Base-by-base conservation (phyloP, 1,140 invertebrate species). In the Drosophila sp. region DNA sequence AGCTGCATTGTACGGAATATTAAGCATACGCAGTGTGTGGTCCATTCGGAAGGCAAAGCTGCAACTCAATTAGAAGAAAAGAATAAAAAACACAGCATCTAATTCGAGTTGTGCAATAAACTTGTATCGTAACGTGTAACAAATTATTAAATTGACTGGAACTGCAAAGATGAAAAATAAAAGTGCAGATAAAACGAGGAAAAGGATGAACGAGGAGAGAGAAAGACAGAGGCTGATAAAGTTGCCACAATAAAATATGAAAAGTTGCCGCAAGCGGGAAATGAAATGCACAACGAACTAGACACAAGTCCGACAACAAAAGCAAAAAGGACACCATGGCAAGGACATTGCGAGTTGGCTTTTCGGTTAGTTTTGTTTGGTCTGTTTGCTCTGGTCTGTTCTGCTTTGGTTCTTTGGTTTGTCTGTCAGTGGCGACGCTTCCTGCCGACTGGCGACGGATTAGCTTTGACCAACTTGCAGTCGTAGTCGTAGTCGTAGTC, bases 71-170 rank as follows among this genome's bases (percentile, higher is more conserved):
- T 41, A 62, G 54, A 45, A 51, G 21, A 27, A 76, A 54, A 58
- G 48, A 65, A 76, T 65, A 51, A 41, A 66, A 13, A 38, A 13
- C n/a, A 7, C 5, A 14, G 4, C 21, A 80, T 63, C 62, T 76
- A 80, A 80, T 72, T 76, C 51, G 27, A 48, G 58, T 34, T 46
- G n/a, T 36, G n/a, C 45, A 43, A 63, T 36, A 69, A 71, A 64
- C 40, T 53, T 43, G 43, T 48, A 76, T 48, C 58, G 80, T 64
- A 71, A 64, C 40, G 48, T 43, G 43, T 48, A 76, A 54, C 58
- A 80, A 80, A 80, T 80, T 80, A 80, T 80, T 81, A 81, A 81
- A 81, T 81, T 81, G 79, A 81, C 79, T 78, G 70, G 45, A 81
- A 38, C 56, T 45, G 36, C 40, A 58, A 76, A 53, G 46, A 46